Base-by-base conservation (phyloP, 2,113 vertebrate species). In the Erythrocercus mccallii region DNA sequence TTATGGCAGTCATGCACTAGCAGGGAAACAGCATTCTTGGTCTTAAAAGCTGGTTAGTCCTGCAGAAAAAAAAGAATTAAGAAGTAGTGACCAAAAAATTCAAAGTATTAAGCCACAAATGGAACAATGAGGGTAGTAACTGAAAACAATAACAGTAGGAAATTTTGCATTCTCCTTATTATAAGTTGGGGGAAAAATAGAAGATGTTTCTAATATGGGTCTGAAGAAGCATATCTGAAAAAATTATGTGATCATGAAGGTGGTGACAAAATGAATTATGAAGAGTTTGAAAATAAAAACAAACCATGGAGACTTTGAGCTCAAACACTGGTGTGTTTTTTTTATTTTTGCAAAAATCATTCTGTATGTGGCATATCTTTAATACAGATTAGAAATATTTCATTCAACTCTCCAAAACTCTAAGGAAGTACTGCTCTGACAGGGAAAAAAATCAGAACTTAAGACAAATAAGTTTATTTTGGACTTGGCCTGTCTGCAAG, bases 211-310 rank as follows among this genome's bases (percentile, higher is more conserved):
- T 28, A 73, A 47, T 25, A 79, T 2, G 1, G 28, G n/a, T 92
- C 30, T 0, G 1, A 84, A 83, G 30, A 86, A 44, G 20, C 6
- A 54, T 31, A 81, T 81, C 30, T 72, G 47, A 82, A 84, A 72
- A 84, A 84, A 89, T 30, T 33, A 74, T 1, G 2, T 0, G 0
- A 8, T 66, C 1, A 0, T 60, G 61, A 90, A 88, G 20, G 3
- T 50, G 17, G 56, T 68, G 40, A 71, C 14, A 70, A 88, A 92
- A 64, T 19, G 1, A 83, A 17, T 62, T 66, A 44, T 6, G 9
- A 51, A 47, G 64, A 73, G 5, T 15, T n/a, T 44, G 15, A 81
- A 45, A 35, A 81, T 48, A 30, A 88, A 92, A 83, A 66, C 11
- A 61, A 86, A 47, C 5, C 27, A 74, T 6, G 3, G 33, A 84